phyloP scores from a whole-genome alignment of 2,888 invertebrate genomes.

The Clostera curtula region DNA sequence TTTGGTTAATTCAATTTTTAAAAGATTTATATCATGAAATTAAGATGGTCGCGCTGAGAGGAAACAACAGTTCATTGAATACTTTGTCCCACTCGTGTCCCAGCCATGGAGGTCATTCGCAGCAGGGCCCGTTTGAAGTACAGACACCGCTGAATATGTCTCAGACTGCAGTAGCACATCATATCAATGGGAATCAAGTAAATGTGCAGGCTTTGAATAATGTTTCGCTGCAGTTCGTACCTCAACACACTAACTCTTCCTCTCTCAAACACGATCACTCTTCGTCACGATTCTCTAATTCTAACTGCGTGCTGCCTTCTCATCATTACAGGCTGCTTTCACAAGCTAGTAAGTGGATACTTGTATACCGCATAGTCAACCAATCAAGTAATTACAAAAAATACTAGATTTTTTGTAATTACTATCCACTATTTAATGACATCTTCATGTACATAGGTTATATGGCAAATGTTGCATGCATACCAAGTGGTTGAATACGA shows the following conservation, averaged over 20 bases:
- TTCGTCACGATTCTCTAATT: slow-evolving; percentile 44
- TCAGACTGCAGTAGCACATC: slow-evolving; percentile 39
- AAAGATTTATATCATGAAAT: slow-evolving; percentile 68
- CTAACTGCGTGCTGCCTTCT: slow-evolving; percentile 50
- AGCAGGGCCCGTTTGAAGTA: slow-evolving; percentile 46
- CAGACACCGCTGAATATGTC: slow-evolving; percentile 53
- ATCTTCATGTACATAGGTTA: too few species aligned
- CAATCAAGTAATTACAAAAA: too few species aligned
- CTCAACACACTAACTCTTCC: slow-evolving; percentile 35
- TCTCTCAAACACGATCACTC: slow-evolving; percentile 48
- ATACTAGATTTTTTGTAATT: too few species aligned
- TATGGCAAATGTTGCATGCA: too few species aligned
- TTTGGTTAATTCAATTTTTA: slow-evolving; percentile 63
- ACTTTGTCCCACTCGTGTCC: slow-evolving; percentile 46
- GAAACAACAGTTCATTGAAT: slow-evolving; percentile 49
- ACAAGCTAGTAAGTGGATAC: slow-evolving; percentile 53
- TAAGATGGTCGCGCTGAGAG: slow-evolving; percentile 67
- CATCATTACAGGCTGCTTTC: slow-evolving; percentile 54
- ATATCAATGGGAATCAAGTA: slow-evolving; percentile 43
- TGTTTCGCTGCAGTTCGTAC: slow-evolving; percentile 45
- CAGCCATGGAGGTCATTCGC: slow-evolving; percentile 47
- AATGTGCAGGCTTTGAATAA: slow-evolving; percentile 48
- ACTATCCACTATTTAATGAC: too few species aligned
- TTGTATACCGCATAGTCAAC: too few species aligned
- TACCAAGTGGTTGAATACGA: too few species aligned